Conservation (phyloP, 2,888 invertebrate genomes). For the Cryptophagus acutangulus region DNA sequence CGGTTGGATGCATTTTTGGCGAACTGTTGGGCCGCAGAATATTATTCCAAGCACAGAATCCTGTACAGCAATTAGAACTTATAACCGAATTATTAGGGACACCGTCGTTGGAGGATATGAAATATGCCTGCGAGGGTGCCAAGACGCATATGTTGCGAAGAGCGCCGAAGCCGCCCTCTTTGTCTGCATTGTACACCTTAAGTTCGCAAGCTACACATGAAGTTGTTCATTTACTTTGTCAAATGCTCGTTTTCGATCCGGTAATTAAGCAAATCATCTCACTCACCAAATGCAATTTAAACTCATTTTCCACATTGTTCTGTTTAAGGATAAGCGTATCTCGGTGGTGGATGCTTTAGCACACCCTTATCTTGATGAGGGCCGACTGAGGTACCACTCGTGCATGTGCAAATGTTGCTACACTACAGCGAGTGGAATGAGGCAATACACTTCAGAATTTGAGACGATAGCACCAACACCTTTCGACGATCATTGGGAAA, state of each 20-base stretch:
- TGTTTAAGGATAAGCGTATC: constrained; percentile 80
- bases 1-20: constrained; percentile 98
- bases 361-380: constrained; percentile 97
- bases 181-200: constrained; percentile 86
- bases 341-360: constrained; percentile 91
- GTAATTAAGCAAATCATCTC: too few species aligned
- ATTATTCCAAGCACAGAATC: constrained; percentile 90
- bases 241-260: constrained; percentile 98
- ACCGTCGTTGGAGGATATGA: constrained; percentile 92
- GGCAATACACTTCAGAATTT: constrained; percentile 87
- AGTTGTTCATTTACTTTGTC: constrained; percentile 93
- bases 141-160: constrained; percentile 84
- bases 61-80: constrained; percentile 93
- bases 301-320: constrained; percentile 7
- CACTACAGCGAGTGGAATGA: constrained; percentile 66
- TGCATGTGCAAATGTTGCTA: constrained; percentile 99
- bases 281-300: too few species aligned
- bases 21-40: constrained; percentile 93
- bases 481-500: constrained; percentile 96
- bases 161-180: constrained; percentile 82
- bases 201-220: constrained; percentile 91
- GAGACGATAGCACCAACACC: constrained; percentile 86
- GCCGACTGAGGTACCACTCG: constrained; percentile 96
- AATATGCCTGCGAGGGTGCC: constrained; percentile 94
- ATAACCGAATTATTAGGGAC: constrained; percentile 97